Evolutionary conservation across 1,140 invertebrate genomes (phyloP), one percentile per base, ranked within the genome.

Genomic region (Laupala kohalensis): DNA sequence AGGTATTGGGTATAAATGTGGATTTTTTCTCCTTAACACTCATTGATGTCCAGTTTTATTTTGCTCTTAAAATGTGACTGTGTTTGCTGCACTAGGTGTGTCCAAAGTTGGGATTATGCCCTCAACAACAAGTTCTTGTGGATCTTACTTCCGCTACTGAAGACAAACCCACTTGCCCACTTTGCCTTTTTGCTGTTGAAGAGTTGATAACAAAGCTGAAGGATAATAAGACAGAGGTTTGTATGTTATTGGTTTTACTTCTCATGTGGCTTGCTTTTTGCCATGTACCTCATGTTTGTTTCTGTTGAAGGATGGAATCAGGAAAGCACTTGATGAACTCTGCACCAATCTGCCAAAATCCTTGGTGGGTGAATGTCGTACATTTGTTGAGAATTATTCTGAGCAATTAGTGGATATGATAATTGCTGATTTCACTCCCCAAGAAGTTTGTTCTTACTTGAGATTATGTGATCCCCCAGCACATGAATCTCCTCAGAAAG

Each of bases 351-450:
- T 95, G 64, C 88, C 90, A 0, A 77, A 79, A 0, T 86, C 86
- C 74, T 77, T 94, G 4, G 80, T 77, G 5, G 76, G 78, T 0
- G 84, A 93, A 78, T 97, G 95, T 78, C 79, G 84, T 0, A 84
- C 86, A 73, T 93, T 96, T 69, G 90, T 96, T 0, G 82, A 92
- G 70, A 83, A 84, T 0, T 93, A 94, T 77, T 86, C 88, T 5
- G 85, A 89, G 72, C 86, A 91, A 76, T 79, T 95, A 23, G 80
- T 93, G 62, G 89, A 93, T 72, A 88, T 92, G 86, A 76, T 94
- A 2, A 76, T 93, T 2, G 87, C 88, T 65, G 88, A 94, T 76
- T 84, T 93, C 69, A 86, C 88, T 74, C 86, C 92, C 3, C 84
- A 92, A 75, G 89, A 94, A 83, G 85, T 94, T 68, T 95, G 92